Conservation (phyloP, 2,888 invertebrate genomes). For the Ganaspis brasiliensis region DNA sequence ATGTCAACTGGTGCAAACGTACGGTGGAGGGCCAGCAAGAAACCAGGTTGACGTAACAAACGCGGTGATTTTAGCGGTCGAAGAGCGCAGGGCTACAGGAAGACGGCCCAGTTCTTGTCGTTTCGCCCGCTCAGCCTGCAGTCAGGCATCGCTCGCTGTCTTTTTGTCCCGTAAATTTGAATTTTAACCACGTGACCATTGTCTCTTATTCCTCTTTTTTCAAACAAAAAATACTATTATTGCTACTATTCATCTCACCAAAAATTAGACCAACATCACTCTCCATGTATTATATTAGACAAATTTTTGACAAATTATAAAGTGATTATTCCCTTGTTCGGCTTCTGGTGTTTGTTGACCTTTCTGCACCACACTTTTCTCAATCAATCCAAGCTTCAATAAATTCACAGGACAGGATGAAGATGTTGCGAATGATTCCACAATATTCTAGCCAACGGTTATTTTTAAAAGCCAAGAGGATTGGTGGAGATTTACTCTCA, state of each 20-base stretch:
- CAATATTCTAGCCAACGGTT: constrained; percentile 10
- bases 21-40: constrained; percentile 27
- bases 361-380: background rate
- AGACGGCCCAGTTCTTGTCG: constrained; percentile 42
- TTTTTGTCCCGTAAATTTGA: constrained; percentile 18
- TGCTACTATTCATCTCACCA: too few relatives aligned
- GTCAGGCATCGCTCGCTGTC: constrained; percentile 27
- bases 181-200: background rate
- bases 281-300: too few relatives aligned
- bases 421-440: background rate
- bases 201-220: background rate
- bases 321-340: background rate
- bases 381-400: constrained; percentile 4
- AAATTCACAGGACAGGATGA: constrained; percentile 8
- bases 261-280: too few relatives aligned
- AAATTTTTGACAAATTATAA: background rate
- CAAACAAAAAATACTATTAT: background rate
- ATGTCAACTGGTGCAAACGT: constrained; percentile 30
- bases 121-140: constrained; percentile 31
- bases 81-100: constrained; percentile 36
- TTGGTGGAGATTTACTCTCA: background rate
- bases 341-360: background rate
- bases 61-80: constrained; percentile 35
- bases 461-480: constrained; percentile 9
- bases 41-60: constrained; percentile 46